These are phyloP conservation scores for Diadromus collaris DNA, from an alignment of 2,888 invertebrate genomes.

Conservation along the genomic window DNA sequence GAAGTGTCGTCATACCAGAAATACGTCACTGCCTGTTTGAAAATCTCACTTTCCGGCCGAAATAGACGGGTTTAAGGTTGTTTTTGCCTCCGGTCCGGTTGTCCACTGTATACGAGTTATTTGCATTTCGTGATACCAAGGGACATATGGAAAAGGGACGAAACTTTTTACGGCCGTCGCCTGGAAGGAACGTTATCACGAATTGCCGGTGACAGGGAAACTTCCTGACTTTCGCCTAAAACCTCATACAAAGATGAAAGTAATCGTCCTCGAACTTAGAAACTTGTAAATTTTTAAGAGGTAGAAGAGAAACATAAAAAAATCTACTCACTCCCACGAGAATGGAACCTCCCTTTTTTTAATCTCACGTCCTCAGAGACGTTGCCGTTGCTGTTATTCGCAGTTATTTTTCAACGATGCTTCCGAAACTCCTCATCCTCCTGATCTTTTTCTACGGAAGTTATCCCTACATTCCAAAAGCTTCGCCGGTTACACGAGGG, in stretches of 20 bases:
- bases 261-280: not conserved
- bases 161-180: not conserved
- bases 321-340: not conserved
- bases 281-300: constrained; percentile 3
- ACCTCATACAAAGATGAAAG: not conserved
- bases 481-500: not conserved
- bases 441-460: not conserved
- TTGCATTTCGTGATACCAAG: not conserved
- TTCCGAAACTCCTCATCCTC: not conserved
- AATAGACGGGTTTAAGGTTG: not conserved
- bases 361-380: not conserved
- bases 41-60: not conserved
- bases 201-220: not conserved
- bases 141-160: not conserved
- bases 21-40: not conserved
- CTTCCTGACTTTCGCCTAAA: constrained; percentile 1
- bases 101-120: not conserved
- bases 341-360: not conserved
- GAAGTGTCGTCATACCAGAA: too few species aligned
- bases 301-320: constrained; percentile 1
- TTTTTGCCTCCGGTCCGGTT: not conserved
- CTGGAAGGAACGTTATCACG: not conserved
- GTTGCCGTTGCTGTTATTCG: not conserved
- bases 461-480: constrained; percentile 10
- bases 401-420: constrained; percentile 19